These are phyloP conservation scores for Amazona vittata DNA, from an alignment of 2,113 vertebrate species.

Conservation along the genomic window DNA sequence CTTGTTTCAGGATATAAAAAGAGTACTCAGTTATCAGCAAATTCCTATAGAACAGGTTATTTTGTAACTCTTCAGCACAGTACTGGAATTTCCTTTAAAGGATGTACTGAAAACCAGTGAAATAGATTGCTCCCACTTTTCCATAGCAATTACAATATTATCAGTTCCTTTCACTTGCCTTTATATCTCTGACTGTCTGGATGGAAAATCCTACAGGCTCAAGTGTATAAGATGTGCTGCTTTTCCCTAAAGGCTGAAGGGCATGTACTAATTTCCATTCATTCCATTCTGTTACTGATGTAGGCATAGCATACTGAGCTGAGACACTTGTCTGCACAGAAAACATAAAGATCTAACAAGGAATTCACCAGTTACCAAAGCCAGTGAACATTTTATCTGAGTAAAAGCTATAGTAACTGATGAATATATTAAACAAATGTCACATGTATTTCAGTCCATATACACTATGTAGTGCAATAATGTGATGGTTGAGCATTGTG, in stretches of 20 bases:
- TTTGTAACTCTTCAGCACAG: not conserved
- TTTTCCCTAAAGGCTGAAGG: not conserved
- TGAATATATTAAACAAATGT: not conserved
- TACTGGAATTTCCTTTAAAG: not conserved
- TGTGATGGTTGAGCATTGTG: not conserved
- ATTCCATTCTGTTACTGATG: not conserved
- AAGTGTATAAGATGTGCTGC: not conserved
- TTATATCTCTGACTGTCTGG: not conserved
- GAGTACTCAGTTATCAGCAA: not conserved
- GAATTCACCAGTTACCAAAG: not conserved
- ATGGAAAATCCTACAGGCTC: not conserved
- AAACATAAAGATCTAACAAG: not conserved
- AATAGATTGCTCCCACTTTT: not conserved
- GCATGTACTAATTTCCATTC: not conserved
- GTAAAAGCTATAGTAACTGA: not conserved
- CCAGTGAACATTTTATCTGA: not conserved
- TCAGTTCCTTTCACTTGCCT: not conserved
- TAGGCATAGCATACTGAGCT: not conserved
- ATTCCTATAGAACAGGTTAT: not conserved
- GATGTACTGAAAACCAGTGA: not conserved
- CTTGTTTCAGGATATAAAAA: not conserved
- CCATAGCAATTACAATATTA: not conserved
- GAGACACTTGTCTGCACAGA: rapidly evolving
- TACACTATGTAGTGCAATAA: not conserved
- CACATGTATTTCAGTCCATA: not conserved